A percentile compares a stretch with the other conserved stretches of the same genome.
phyloP scores from a whole-genome alignment of 2,888 invertebrate species.

The Rhyacophila evoluta region DNA sequence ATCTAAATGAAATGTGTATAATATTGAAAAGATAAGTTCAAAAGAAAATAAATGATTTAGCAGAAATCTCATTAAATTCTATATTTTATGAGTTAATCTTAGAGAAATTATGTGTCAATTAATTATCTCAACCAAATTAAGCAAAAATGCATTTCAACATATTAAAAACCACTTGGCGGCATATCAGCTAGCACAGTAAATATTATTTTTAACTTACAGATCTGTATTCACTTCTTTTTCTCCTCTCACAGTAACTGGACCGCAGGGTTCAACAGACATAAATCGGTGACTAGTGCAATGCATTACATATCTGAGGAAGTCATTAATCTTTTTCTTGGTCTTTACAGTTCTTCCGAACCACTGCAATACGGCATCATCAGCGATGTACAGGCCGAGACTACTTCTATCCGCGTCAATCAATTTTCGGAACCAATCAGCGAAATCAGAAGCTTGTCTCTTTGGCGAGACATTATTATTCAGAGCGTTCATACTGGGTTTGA shows the following conservation, averaged over 20 bases:
- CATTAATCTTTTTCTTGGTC: conserved; percentile 70
- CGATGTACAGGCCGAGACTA: conserved; percentile 65
- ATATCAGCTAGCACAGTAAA: no score
- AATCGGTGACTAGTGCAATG: conserved; percentile 68
- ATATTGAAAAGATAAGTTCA: no score
- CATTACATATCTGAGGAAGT: conserved; percentile 71
- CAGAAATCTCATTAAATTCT: no score
- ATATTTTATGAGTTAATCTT: no score
- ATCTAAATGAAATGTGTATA: no score
- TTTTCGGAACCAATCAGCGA: conserved; percentile 66
- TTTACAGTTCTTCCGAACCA: conserved; percentile 76
- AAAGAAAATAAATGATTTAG: no score
- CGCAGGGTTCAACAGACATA: conserved; percentile 64
- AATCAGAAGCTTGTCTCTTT: conserved; percentile 60
- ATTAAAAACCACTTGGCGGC: no score
- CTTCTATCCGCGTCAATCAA: conserved; percentile 68
- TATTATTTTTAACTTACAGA: no score
- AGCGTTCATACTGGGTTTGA: conserved; percentile 35
- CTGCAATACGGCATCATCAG: conserved; percentile 70
- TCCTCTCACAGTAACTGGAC: conserved; percentile 60
- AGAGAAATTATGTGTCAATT: no score
- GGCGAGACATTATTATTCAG: conserved; percentile 49
- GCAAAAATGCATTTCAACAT: no score
- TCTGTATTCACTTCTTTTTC: conserved; percentile 56
- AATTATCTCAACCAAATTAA: no score